Evolutionary conservation across 2,797 vertebrate species (phyloP).

Genomic region (Tamandua tetradactyla): DNA sequence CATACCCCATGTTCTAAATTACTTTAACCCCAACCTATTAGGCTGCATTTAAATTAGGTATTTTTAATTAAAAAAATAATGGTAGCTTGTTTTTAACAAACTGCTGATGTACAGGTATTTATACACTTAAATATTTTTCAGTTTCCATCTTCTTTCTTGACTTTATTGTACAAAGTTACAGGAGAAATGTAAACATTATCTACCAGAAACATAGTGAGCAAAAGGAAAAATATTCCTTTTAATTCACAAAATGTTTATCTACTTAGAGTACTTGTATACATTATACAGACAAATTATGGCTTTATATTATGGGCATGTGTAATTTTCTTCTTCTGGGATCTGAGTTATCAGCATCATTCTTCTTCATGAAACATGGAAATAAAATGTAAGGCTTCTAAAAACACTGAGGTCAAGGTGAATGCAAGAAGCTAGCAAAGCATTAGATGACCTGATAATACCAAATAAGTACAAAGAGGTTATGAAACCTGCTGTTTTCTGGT

Average conservation of each 20-base stretch:
- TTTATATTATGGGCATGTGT: conserved; percentile 51
- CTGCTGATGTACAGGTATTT: background rate
- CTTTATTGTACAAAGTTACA: background rate
- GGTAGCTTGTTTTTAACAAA: conserved; percentile 53
- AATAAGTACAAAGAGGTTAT: conserved; percentile 66
- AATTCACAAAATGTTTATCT: background rate
- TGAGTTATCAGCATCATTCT: conserved; percentile 72
- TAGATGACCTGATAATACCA: conserved; percentile 69
- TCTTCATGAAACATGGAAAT: conserved; percentile 68
- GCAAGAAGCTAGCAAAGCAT: conserved; percentile 71
- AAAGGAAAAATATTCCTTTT: background rate
- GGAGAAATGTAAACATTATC: background rate
- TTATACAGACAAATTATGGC: conserved; percentile 16
- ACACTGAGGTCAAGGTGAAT: conserved; percentile 60
- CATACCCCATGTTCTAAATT: too few species aligned
- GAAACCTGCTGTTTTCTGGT: conserved; percentile 56
- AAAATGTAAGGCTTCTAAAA: conserved; percentile 72
- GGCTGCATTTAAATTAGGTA: too few species aligned
- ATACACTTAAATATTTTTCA: conserved; percentile 47
- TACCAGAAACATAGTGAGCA: background rate
- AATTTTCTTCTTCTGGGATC: conserved; percentile 50
- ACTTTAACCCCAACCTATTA: too few species aligned
- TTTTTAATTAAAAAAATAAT: too few species aligned
- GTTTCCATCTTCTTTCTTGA: conserved; percentile 34
- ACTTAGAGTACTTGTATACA: background rate